These are phyloP conservation scores for Psettodes erumei DNA, from an alignment of 2,113 vertebrate genomes.

Conservation along the genomic window DNA sequence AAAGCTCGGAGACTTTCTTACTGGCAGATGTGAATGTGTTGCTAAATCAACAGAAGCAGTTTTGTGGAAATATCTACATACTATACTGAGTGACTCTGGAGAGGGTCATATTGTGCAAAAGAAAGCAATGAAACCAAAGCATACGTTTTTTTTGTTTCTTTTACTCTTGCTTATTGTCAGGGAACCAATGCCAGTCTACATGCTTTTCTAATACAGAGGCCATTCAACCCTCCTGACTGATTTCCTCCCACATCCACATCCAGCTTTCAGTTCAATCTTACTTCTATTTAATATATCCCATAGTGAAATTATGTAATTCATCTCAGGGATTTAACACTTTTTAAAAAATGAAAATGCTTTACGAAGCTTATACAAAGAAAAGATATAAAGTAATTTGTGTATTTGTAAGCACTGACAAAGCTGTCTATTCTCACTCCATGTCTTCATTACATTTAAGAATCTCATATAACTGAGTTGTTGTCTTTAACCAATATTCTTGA, in stretches of 20 bases:
- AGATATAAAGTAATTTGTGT: neutral
- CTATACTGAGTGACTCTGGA: slow-evolving; percentile 5
- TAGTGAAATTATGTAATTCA: neutral
- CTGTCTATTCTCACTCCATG: neutral
- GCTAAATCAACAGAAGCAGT: slow-evolving; percentile 41
- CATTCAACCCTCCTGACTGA: neutral
- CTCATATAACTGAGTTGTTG: slow-evolving; percentile 48
- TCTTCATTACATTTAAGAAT: neutral
- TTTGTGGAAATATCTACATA: slow-evolving; percentile 15
- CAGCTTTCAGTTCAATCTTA: neutral
- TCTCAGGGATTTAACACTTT: neutral
- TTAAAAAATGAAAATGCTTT: neutral
- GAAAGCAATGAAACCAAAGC: neutral
- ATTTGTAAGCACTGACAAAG: neutral
- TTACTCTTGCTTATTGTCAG: neutral
- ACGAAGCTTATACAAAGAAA: neutral
- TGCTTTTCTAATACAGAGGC: neutral
- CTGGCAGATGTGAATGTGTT: slow-evolving; percentile 36
- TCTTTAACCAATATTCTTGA: slow-evolving; percentile 46
- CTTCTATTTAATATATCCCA: neutral
- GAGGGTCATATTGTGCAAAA: neutral
- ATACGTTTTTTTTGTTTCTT: neutral
- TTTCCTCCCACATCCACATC: neutral
- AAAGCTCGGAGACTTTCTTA: slow-evolving; percentile 35
- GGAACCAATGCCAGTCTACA: neutral